phyloP scores from a whole-genome alignment of 2,888 invertebrate species.

The Protodeltote pygarga region DNA sequence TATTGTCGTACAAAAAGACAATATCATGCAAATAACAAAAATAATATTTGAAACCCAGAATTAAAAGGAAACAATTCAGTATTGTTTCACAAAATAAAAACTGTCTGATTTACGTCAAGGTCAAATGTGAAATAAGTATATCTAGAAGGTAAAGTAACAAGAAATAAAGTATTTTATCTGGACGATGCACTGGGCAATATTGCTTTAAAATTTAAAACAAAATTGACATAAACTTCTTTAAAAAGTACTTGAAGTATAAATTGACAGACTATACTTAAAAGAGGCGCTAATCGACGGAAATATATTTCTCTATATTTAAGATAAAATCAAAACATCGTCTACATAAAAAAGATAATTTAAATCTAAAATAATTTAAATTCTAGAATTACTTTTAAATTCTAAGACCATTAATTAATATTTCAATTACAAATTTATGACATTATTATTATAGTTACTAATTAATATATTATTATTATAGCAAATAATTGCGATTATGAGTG shows the following conservation, averaged over 20 bases:
- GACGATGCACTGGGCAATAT: no score
- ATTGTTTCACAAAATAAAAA: no score
- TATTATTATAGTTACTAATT: slow-evolving; percentile 28
- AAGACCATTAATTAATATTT: slow-evolving; percentile 13
- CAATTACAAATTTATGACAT: slow-evolving; percentile 20
- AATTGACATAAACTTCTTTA: no score
- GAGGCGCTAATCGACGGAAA: background rate
- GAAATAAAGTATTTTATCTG: no score
- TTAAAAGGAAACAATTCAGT: no score
- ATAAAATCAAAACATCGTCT: slow-evolving; percentile 1
- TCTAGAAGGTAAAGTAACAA: no score
- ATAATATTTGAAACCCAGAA: no score
- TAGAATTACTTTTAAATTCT: slow-evolving; percentile 5
- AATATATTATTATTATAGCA: slow-evolving; percentile 10
- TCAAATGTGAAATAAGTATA: no score
- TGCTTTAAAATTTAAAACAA: no score
- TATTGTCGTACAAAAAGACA: no score
- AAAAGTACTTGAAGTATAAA: background rate
- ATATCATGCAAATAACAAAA: no score
- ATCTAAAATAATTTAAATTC: slow-evolving; percentile 1
- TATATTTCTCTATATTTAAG: background rate
- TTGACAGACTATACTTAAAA: background rate
- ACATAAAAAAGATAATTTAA: slow-evolving; percentile 1
- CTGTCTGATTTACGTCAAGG: no score
- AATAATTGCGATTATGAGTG: background rate